A percentile compares a stretch with the other conserved stretches of the same genome.
These are phyloP conservation scores for Orius insidiosus DNA, from an alignment of 1,140 invertebrate genomes.

Conservation along the genomic window DNA sequence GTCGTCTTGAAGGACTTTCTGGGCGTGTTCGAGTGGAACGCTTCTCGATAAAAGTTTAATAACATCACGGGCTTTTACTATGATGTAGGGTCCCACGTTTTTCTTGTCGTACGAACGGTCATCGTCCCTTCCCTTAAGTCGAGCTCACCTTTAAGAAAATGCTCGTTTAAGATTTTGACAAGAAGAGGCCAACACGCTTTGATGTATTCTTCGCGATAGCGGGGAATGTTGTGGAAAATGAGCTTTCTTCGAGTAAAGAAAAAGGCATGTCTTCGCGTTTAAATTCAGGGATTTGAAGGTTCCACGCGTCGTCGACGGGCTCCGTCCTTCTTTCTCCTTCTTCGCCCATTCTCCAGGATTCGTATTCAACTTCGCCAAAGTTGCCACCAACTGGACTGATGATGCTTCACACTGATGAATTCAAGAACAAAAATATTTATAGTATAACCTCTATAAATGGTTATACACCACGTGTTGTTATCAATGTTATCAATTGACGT, in stretches of 20 bases:
- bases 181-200: conserved; percentile 92
- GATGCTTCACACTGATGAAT: no score
- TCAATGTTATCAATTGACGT: neutral
- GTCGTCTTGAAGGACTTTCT: conserved; percentile 72
- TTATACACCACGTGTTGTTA: neutral
- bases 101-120: conserved; percentile 85
- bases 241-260: conserved; percentile 57
- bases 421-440: neutral
- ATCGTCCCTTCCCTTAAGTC: conserved; percentile 93
- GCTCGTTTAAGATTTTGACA: conserved; percentile 58
- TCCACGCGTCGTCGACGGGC: conserved; percentile 71
- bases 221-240: conserved; percentile 65
- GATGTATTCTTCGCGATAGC: conserved; percentile 89
- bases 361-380: neutral
- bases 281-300: conserved; percentile 78
- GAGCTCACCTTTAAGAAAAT: conserved; percentile 73
- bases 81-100: conserved; percentile 98
- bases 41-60: conserved; percentile 85
- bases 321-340: conserved; percentile 19
- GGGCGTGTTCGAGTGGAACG: conserved; percentile 92
- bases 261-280: conserved; percentile 79
- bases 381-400: neutral
- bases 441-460: neutral
- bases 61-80: conserved; percentile 91
- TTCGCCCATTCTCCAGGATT: no score